Base-by-base conservation (phyloP, 2,113 vertebrate genomes). In the human region DNA sequence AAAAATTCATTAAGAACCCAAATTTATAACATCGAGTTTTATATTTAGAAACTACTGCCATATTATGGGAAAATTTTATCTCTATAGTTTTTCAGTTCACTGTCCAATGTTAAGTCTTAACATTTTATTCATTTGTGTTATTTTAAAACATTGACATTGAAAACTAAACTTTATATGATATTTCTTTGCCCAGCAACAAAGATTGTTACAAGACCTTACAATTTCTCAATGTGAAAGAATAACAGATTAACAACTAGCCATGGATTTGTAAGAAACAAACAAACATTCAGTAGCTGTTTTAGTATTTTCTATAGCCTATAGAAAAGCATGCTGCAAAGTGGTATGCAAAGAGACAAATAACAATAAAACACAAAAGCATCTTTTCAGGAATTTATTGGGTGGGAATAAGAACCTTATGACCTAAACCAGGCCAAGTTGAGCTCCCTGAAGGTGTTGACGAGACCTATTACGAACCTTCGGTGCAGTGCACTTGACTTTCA, bases 101-200 rank as follows among this genome's bases (percentile, higher is more conserved):
- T 98, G 89, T 75, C 96, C 97, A 68, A 68, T 80, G 0, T n/a
- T 64, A 95, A 91, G 90, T 55, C 84, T 89, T 94, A 82, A 32
- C 40, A 97, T 78, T 88, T 93, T 81, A 92, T 89, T 61, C 5
- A 0, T 82, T 98, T 96, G 92, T 90, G 90, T 90, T 92, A 70
- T 92, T 96, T 98, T 96, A 97, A 96, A 97, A 97, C 81, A 95
- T 96, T 97, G 97, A 89, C 97, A 98, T 17, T 97, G 97, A 98
- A 97, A 95, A 95, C 78, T 90, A 88, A 95, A 88, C 94, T 97
- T 89, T 98, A 75, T 96, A 97, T 93, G 83, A 45, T 70, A 79
- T 81, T 94, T 48, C 75, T 90, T 64, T 96, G 80, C 98, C 97
- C 84, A 89, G 79, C 89, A 96, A 95, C 89, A 93, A 86, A 76